These are phyloP conservation scores for Hypothenemus hampei DNA, from an alignment of 1,140 invertebrate genomes.

Conservation along the genomic window DNA sequence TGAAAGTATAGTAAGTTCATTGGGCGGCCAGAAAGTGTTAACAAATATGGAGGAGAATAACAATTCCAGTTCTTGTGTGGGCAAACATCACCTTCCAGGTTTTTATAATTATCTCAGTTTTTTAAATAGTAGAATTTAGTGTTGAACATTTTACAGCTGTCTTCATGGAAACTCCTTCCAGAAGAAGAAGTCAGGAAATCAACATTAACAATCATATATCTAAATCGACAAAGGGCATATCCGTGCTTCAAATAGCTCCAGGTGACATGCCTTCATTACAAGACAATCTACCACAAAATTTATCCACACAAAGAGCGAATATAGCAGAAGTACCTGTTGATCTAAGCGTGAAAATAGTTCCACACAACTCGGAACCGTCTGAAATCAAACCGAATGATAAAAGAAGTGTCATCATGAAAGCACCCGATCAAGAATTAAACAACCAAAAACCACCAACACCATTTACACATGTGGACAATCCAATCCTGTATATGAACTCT, in stretches of 20 bases:
- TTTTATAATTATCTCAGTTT: too few species aligned
- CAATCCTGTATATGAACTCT: too few species aligned
- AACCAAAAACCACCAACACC: too few species aligned
- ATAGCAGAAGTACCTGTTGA: slow-evolving; percentile 16
- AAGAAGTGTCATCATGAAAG: too few species aligned
- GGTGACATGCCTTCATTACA: neutral
- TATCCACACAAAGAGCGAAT: slow-evolving; percentile 1
- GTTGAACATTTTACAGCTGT: slow-evolving; percentile 20
- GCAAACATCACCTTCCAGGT: slow-evolving; percentile 20
- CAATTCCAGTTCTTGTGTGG: slow-evolving; percentile 1
- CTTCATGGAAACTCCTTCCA: slow-evolving; percentile 14
- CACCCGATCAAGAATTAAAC: too few species aligned
- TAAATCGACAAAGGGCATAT: neutral
- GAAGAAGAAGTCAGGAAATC: slow-evolving; percentile 3
- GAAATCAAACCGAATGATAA: too few species aligned
- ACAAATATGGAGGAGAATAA: slow-evolving; percentile 12
- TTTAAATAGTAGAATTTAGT: too few species aligned
- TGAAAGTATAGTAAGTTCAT: slow-evolving; percentile 4
- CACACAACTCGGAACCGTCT: neutral
- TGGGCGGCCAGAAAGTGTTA: slow-evolving; percentile 3
- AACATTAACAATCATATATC: neutral
- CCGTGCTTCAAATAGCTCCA: neutral
- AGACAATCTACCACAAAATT: neutral
- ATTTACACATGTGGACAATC: too few species aligned
- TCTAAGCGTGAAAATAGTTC: slow-evolving; percentile 8